These are phyloP conservation scores for Monoplex corrugatus DNA, from an alignment of 2,888 invertebrate genomes.

Conservation along the genomic window DNA sequence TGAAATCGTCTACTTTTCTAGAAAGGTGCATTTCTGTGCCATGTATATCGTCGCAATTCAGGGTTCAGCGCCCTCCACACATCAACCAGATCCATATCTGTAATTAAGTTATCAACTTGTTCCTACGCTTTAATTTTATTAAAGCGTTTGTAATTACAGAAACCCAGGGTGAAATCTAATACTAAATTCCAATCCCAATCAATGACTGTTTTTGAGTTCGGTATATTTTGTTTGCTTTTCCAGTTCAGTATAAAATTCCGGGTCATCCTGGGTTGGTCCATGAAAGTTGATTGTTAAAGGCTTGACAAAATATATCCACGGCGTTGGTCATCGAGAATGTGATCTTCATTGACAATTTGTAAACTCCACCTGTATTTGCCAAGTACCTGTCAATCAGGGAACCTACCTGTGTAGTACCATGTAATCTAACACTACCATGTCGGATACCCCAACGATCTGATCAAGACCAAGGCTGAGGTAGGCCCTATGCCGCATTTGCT, in stretches of 20 bases:
- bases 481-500: too few relatives aligned
- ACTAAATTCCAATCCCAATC: not conserved
- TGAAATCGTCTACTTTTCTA: not conserved
- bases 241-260: not conserved
- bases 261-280: not conserved
- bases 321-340: too few relatives aligned
- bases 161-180: not conserved
- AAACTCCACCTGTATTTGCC: too few relatives aligned
- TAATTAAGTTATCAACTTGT: not conserved
- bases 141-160: not conserved
- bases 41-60: not conserved
- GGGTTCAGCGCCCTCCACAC: not conserved
- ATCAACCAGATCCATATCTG: not conserved
- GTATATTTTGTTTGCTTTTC: not conserved
- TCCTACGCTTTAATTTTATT: not conserved
- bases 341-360: too few relatives aligned
- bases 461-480: too few relatives aligned
- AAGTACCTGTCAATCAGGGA: too few relatives aligned
- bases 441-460: too few relatives aligned
- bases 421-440: too few relatives aligned
- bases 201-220: not conserved
- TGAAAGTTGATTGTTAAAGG: too few relatives aligned
- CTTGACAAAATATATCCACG: too few relatives aligned
- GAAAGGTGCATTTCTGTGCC: not conserved
- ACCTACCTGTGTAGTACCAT: too few relatives aligned